These are phyloP conservation scores for Drosophila niveifrons DNA, from an alignment of 2,888 invertebrate species.

Conservation along the genomic window DNA sequence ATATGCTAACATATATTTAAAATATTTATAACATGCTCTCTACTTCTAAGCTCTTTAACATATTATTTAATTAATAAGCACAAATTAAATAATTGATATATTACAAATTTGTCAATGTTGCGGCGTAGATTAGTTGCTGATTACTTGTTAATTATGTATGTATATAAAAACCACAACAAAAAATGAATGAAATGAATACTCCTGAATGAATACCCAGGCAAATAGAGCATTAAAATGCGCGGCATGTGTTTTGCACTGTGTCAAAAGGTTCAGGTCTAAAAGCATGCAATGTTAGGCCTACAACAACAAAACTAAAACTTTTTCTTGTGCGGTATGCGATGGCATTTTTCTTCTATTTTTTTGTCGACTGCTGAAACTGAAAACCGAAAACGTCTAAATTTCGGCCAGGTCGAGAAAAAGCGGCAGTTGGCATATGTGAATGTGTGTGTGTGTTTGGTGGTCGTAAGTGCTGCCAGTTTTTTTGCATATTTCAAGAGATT, in stretches of 20 bases:
- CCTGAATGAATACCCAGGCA: neutral
- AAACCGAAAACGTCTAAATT: conserved; percentile 65
- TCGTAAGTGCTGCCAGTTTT: conserved; percentile 53
- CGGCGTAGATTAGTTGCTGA: too few relatives aligned
- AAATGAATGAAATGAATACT: neutral
- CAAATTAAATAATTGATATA: too few relatives aligned
- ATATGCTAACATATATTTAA: too few relatives aligned
- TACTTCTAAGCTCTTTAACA: too few relatives aligned
- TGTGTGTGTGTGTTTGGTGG: conserved; percentile 9
- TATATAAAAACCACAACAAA: neutral
- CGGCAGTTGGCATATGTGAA: neutral
- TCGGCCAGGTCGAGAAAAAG: conserved; percentile 27
- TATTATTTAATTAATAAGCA: too few relatives aligned
- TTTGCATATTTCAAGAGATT: conserved; percentile 58
- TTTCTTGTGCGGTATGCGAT: conserved; percentile 32
- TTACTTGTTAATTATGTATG: too few relatives aligned
- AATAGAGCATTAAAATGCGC: conserved; percentile 37
- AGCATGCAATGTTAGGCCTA: conserved; percentile 52
- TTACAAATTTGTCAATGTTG: too few relatives aligned
- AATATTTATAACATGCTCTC: too few relatives aligned
- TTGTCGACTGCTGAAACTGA: conserved; percentile 29
- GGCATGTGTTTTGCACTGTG: conserved; percentile 34
- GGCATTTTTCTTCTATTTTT: conserved; percentile 50
- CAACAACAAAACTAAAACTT: conserved; percentile 25
- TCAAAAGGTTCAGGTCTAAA: conserved; percentile 29